These are phyloP conservation scores for Cephalopholis sonnerati DNA, from an alignment of 2,113 vertebrate species.

Conservation along the genomic window DNA sequence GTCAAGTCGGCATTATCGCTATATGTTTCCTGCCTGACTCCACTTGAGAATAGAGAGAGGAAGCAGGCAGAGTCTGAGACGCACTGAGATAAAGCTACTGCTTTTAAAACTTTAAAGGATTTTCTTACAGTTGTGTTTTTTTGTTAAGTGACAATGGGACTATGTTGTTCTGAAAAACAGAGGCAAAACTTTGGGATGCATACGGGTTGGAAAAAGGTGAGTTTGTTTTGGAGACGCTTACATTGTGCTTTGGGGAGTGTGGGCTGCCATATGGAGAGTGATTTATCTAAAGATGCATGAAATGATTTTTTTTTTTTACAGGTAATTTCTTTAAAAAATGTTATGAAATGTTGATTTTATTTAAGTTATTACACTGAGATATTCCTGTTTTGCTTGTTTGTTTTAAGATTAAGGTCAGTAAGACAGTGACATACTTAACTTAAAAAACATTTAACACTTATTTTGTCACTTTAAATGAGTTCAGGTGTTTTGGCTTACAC, in stretches of 20 bases:
- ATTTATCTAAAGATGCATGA: background rate
- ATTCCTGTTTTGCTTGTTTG: background rate
- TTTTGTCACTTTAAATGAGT: background rate
- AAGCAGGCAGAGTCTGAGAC: slow-evolving; percentile 44
- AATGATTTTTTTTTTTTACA: background rate
- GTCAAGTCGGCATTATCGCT: slow-evolving; percentile 72
- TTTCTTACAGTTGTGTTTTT: slow-evolving; percentile 51
- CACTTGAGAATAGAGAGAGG: slow-evolving; percentile 69
- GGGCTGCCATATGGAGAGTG: background rate
- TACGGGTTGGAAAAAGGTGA: slow-evolving; percentile 82
- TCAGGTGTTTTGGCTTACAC: background rate
- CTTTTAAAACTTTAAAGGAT: slow-evolving; percentile 24
- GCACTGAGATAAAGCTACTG: slow-evolving; percentile 9
- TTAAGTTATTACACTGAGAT: background rate
- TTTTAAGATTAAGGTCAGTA: background rate
- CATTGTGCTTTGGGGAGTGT: background rate
- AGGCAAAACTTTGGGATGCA: slow-evolving; percentile 70
- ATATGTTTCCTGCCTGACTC: slow-evolving; percentile 78
- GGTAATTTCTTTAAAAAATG: background rate
- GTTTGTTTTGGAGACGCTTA: slow-evolving; percentile 29
- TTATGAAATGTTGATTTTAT: background rate
- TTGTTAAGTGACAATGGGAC: slow-evolving; percentile 81
- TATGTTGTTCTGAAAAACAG: slow-evolving; percentile 83
- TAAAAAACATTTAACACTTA: background rate
- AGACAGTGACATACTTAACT: background rate